Evolutionary conservation across 2,113 vertebrate genomes (phyloP).

Genomic region (Galbula dea): DNA sequence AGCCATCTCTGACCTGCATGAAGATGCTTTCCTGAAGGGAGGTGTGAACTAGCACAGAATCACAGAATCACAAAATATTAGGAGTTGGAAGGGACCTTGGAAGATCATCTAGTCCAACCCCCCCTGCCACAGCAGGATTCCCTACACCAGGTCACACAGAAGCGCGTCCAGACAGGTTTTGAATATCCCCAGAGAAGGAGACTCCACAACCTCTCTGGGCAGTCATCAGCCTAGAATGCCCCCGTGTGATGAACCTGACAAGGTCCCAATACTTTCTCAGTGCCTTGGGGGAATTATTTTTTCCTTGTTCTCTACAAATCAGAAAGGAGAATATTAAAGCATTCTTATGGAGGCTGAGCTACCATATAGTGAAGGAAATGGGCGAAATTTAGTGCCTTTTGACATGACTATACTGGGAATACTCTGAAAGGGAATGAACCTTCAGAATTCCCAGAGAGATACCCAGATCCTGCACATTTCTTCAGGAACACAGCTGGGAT

Average conservation of each 20-base stretch:
- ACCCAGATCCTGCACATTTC: background rate
- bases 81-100: too few relatives aligned
- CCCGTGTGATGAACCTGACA: background rate
- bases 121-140: too few relatives aligned
- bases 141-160: too few relatives aligned
- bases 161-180: too few relatives aligned
- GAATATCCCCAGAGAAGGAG: too few relatives aligned
- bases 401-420: background rate
- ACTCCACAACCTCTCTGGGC: too few relatives aligned
- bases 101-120: too few relatives aligned
- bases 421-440: background rate
- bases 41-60: background rate
- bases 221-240: rapidly evolving
- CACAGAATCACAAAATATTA: too few relatives aligned
- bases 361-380: background rate
- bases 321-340: background rate
- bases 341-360: background rate
- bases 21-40: background rate
- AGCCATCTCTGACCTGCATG: background rate
- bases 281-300: background rate
- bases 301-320: background rate
- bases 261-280: background rate
- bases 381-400: background rate
- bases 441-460: background rate
- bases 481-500: background rate